Conservation (phyloP, 1,140 invertebrate species). For the Cotesia chilonis region DNA sequence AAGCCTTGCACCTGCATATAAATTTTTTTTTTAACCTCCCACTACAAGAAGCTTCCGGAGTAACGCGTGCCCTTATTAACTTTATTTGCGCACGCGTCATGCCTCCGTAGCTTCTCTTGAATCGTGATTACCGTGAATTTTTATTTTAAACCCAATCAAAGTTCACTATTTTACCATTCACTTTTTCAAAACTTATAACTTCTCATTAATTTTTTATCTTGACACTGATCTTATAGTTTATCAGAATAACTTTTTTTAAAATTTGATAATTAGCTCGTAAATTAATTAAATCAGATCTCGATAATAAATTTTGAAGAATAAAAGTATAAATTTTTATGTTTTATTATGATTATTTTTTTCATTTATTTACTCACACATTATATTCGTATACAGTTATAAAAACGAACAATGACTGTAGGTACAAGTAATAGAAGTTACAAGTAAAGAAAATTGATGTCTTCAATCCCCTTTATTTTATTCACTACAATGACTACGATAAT, state of each 20-base stretch:
- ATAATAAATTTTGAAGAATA: no score
- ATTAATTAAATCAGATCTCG: no score
- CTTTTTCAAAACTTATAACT: no score
- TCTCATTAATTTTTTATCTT: no score
- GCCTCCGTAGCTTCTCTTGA: conserved; percentile 35
- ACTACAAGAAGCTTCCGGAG: conserved; percentile 42
- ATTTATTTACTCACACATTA: no score
- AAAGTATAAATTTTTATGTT: no score
- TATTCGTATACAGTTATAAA: neutral
- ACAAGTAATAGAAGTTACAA: neutral
- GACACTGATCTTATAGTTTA: no score
- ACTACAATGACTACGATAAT: conserved; percentile 5
- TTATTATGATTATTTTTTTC: no score
- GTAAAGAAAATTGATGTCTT: neutral
- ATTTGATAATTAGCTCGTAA: no score
- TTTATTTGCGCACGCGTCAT: conserved; percentile 41
- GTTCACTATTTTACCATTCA: no score
- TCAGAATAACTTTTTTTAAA: no score
- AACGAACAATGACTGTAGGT: neutral
- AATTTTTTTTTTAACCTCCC: conserved; percentile 15
- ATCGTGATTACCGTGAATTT: conserved; percentile 26
- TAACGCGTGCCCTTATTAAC: conserved; percentile 49
- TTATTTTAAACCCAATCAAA: neutral
- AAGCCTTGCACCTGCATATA: conserved; percentile 44
- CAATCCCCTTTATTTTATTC: neutral